phyloP scores from a whole-genome alignment of 1,140 invertebrate species.

The Radopholus similis region DNA sequence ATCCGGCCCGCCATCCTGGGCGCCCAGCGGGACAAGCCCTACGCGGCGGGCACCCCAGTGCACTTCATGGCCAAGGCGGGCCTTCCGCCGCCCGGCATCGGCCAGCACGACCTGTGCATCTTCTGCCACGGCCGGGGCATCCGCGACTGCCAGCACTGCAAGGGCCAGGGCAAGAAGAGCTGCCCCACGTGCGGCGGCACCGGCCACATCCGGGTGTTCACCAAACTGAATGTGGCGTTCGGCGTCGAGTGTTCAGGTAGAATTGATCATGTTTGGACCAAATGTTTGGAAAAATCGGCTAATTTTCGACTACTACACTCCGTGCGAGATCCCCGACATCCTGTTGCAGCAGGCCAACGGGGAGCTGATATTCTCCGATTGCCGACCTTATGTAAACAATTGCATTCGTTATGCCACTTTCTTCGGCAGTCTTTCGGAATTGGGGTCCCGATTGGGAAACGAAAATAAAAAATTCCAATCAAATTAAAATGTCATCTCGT shows the following conservation, averaged over 20 bases:
- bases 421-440: background rate
- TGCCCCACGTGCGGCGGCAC: slow-evolving; percentile 53
- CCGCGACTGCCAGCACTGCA: slow-evolving; percentile 57
- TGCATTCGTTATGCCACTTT: no score
- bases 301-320: slow-evolving; percentile 46
- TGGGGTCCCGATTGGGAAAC: no score
- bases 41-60: slow-evolving; percentile 57
- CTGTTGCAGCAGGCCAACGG: slow-evolving; percentile 45
- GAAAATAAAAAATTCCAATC: no score
- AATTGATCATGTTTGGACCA: slow-evolving; percentile 1
- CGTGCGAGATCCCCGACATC: slow-evolving; percentile 50
- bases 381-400: slow-evolving; percentile 49
- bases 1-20: slow-evolving; percentile 43
- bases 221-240: slow-evolving; percentile 59
- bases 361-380: slow-evolving; percentile 51
- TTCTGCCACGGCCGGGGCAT: slow-evolving; percentile 57
- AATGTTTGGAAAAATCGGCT: slow-evolving; percentile 18
- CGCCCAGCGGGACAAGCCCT: slow-evolving; percentile 32
- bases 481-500: no score
- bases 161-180: slow-evolving; percentile 57
- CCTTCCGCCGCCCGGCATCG: slow-evolving; percentile 57
- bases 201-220: slow-evolving; percentile 51
- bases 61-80: slow-evolving; percentile 60
- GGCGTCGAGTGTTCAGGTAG: slow-evolving; percentile 23
- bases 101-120: slow-evolving; percentile 57